These are phyloP conservation scores for Euclidia mi DNA, from an alignment of 2,888 invertebrate genomes.

Conservation along the genomic window DNA sequence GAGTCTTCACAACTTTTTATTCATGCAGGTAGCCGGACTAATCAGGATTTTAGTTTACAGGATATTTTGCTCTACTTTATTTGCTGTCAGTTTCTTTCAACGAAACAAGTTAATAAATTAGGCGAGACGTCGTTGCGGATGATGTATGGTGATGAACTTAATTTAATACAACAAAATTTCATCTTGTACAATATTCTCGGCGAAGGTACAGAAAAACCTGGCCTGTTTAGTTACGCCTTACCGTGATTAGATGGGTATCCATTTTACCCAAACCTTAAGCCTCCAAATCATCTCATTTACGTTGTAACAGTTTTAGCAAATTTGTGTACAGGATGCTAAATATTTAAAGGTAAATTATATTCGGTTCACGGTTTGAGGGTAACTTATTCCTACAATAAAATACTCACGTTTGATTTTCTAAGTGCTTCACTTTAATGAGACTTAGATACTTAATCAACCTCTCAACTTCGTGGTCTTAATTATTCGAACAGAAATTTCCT, in stretches of 20 bases:
- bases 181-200: constrained; percentile 18
- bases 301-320: constrained; percentile 39
- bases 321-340: constrained; percentile 27
- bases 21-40: too few species aligned
- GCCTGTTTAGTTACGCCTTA: constrained; percentile 47
- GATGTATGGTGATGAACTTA: constrained; percentile 20
- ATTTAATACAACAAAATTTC: constrained; percentile 20
- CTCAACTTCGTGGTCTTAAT: constrained; percentile 21
- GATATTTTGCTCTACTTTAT: too few species aligned
- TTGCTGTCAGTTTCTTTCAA: too few species aligned
- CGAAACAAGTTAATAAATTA: constrained; percentile 6
- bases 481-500: constrained; percentile 16
- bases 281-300: constrained; percentile 48
- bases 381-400: constrained; percentile 25
- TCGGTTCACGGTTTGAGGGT: constrained; percentile 9
- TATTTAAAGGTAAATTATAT: constrained; percentile 35
- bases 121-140: not conserved
- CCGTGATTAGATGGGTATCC: constrained; percentile 48
- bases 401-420: constrained; percentile 20
- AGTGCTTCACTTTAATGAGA: constrained; percentile 23
- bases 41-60: too few species aligned
- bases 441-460: constrained; percentile 23
- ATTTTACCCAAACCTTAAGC: constrained; percentile 41
- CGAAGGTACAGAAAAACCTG: constrained; percentile 30
- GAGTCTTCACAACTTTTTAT: too few species aligned